phyloP scores from a whole-genome alignment of 37 sponge, comb jelly and placozoan species.

The Amphimedon queenslandica region DNA sequence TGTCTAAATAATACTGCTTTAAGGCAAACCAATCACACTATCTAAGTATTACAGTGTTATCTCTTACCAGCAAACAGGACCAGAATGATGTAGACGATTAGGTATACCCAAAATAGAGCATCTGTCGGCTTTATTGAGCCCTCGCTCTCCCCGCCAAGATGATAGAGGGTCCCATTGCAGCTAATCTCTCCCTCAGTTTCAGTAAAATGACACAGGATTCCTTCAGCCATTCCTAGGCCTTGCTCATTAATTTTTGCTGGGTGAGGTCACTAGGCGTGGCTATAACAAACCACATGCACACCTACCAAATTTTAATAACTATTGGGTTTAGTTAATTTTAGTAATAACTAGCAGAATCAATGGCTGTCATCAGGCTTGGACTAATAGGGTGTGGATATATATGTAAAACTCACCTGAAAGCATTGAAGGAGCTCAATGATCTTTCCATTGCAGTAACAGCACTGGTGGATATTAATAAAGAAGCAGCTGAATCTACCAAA shows the following conservation, averaged over 20 bases:
- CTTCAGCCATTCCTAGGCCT: too few species aligned
- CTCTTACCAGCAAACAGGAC: constrained; percentile 72
- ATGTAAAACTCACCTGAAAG: constrained; percentile 25
- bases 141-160: constrained; percentile 8
- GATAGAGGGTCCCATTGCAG: not conserved
- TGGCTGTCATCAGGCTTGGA: constrained; percentile 14
- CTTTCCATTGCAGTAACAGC: constrained; percentile 3
- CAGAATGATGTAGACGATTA: constrained; percentile 40
- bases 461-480: constrained; percentile 19
- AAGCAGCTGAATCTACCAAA: not conserved
- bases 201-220: not conserved
- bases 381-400: constrained; percentile 50
- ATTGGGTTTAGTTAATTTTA: not conserved
- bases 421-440: constrained; percentile 6
- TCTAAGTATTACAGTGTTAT: not conserved
- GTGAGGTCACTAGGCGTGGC: too few species aligned
- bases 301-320: too few species aligned
- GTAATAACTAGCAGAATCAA: not conserved
- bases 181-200: not conserved
- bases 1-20: too few species aligned
- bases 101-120: constrained; percentile 62
- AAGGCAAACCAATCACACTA: too few species aligned
- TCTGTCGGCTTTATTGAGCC: constrained; percentile 20
- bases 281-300: not conserved
- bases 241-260: too few species aligned